Percentiles rank a stretch among this genome's conserved stretches.
phyloP scores from a whole-genome alignment of 2,113 vertebrate species.

The Cyanoderma ruficeps region DNA sequence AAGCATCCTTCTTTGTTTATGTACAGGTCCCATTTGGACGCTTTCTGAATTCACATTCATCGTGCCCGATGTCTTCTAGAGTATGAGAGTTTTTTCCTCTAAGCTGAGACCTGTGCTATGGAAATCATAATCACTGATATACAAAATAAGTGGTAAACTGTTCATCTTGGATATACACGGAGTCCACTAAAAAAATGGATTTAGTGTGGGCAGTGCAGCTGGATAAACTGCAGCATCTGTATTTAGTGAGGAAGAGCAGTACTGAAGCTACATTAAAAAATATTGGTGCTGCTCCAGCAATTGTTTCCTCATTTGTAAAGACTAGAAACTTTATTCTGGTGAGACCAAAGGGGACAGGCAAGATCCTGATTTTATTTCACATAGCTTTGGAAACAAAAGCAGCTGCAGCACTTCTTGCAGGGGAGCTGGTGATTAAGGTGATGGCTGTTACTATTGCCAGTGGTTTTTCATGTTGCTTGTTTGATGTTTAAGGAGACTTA shows the following conservation, averaged over 20 bases:
- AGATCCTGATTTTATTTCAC: background rate
- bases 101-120: background rate
- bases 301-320: background rate
- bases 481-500: background rate
- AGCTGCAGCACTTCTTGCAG: background rate
- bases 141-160: background rate
- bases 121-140: background rate
- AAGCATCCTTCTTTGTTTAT: background rate
- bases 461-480: background rate
- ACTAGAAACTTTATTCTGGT: background rate
- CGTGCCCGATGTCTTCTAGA: background rate
- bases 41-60: background rate
- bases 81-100: background rate
- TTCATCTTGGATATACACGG: background rate
- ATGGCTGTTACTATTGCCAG: background rate
- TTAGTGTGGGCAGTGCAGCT: background rate
- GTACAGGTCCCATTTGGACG: background rate
- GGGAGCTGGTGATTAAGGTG: background rate
- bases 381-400: background rate
- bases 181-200: background rate
- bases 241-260: background rate
- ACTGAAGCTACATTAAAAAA: background rate
- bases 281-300: background rate
- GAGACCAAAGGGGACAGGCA: background rate
- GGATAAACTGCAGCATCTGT: background rate